Evolutionary conservation across 2,797 vertebrate species (phyloP).

Genomic region (Taeniopygia guttata): DNA sequence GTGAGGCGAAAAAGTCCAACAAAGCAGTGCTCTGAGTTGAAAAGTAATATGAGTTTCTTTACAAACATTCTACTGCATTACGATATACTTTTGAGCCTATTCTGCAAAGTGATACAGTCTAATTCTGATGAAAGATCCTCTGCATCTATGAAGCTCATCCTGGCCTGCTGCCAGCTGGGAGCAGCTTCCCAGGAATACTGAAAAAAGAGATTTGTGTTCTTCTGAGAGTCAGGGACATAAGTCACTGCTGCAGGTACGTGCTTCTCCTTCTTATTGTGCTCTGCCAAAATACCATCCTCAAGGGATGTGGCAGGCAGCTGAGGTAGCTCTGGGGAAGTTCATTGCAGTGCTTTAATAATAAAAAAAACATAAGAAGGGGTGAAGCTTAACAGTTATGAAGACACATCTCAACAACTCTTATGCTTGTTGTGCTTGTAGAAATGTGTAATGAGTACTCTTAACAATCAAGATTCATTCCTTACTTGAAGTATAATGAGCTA

Average conservation of each 20-base stretch:
- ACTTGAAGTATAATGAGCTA: background rate
- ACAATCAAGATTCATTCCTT: background rate
- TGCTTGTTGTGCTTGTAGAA: background rate
- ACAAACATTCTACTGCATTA: background rate
- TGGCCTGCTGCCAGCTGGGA: background rate
- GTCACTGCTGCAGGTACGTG: rapidly evolving
- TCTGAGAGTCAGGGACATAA: background rate
- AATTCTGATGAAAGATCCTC: background rate
- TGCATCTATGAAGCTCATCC: background rate
- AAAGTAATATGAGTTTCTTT: background rate
- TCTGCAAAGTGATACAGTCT: background rate
- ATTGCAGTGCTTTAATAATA: background rate
- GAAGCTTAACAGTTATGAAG: background rate
- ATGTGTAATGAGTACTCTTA: background rate
- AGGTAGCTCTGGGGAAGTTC: background rate
- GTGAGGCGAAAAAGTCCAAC: background rate
- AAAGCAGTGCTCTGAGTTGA: background rate
- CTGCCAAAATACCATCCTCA: background rate
- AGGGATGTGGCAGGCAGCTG: background rate
- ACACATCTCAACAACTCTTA: background rate
- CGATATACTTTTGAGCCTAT: background rate
- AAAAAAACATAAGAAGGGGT: background rate
- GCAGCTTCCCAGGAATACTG: background rate
- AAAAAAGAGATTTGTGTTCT: background rate
- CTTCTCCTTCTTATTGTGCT: background rate